Evolutionary conservation across 2,888 invertebrate genomes (phyloP).

Genomic region (Hydrotaea diabolus): DNA sequence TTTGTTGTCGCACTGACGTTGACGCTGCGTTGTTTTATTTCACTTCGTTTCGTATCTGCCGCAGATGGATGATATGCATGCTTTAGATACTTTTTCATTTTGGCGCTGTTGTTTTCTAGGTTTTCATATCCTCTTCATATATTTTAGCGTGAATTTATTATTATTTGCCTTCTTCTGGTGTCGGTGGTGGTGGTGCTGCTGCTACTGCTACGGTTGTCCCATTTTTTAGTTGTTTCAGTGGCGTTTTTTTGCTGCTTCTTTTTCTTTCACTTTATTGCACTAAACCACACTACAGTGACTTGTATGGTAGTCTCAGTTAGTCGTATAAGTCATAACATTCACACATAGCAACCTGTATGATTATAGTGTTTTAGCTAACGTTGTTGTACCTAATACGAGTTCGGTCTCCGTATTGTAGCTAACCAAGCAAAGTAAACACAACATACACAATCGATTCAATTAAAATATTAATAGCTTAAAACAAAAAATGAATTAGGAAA

Average conservation of each 20-base stretch:
- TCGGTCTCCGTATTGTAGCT: too few species aligned
- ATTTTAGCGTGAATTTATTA: conserved; percentile 29
- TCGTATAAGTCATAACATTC: background rate
- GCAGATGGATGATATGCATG: background rate
- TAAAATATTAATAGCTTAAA: too few species aligned
- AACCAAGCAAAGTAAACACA: too few species aligned
- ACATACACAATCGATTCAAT: too few species aligned
- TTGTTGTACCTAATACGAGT: background rate
- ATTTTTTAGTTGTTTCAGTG: too few species aligned
- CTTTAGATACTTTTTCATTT: background rate
- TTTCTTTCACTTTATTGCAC: conserved; percentile 35
- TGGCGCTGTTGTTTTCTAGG: conserved; percentile 4
- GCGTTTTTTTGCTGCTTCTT: background rate
- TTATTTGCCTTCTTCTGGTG: conserved; percentile 4
- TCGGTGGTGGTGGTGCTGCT: background rate
- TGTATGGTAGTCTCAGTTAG: background rate
- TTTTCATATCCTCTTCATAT: conserved; percentile 27
- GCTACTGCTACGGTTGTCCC: background rate
- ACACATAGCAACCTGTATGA: background rate
- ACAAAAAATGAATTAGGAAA: too few species aligned
- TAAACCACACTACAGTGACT: background rate
- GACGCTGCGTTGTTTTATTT: background rate
- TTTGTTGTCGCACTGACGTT: too few species aligned
- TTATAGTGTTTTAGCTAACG: background rate
- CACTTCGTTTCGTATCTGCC: conserved; percentile 6